Base-by-base conservation (phyloP, 37 sponge, comb jelly and placozoan species). In the Hexactinellida sp. region DNA sequence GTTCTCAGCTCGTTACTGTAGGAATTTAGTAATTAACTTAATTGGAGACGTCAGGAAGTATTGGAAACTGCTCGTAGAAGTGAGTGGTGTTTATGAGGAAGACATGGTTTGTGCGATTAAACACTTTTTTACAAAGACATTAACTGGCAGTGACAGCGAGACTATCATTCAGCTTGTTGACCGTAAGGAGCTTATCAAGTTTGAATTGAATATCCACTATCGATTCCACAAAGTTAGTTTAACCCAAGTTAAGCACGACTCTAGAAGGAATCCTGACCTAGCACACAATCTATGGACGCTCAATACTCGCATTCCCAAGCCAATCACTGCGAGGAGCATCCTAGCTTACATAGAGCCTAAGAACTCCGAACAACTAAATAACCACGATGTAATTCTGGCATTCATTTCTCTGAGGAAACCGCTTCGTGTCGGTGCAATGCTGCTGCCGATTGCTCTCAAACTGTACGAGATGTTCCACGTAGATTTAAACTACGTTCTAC, bases 371-470 rank as follows among this genome's bases (percentile, higher is more conserved):
- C 76, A 63, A 23, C 30, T 63, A 7, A 63, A 63, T 63, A 63
- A 63, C 34, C 30, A 63, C 13, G 76, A 63, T 7, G 76, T 63
- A 23, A n/a, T 63, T 63, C 34, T 10, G 5, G 76, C 76, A 7
- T 63, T 63, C 13, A 63, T 63, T 28, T 63, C 76, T 7, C 30
- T 63, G 32, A 63, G 76, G 13, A 63, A 63, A 63, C 76, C 76
- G 25, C 76, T 63, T 63, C 76, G 76, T 21, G 76, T 63, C 76
- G 76, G 76, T 7, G 76, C 76, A 25, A 63, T 63, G 76, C 34
- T 63, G 5, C 76, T 63, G 19, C 76, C 76, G 5, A 63, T 63
- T n/a, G 76, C 76, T 25, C 30, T 63, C 28, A 10, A n/a, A n/a
- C 76, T 63, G 19, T 63, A 63, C 34, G 76, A 63, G 34, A 63